A percentile compares a stretch with the other conserved stretches of the same genome.
Evolutionary conservation across 2,888 invertebrate species (phyloP).

Genomic region (Alloscopus bannaensis): DNA sequence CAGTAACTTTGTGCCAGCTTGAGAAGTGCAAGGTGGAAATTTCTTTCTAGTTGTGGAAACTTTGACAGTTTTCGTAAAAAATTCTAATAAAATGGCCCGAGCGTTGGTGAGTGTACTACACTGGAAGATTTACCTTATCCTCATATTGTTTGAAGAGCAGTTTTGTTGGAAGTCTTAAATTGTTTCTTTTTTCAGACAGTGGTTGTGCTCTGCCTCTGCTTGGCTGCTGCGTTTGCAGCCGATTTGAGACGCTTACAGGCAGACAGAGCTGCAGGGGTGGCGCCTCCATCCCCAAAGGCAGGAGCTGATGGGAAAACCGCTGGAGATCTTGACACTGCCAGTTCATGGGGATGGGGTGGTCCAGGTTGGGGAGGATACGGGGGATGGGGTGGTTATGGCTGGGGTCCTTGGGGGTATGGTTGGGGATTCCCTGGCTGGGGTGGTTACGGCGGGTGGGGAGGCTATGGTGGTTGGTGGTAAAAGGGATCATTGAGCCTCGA

Average conservation of each 20-base stretch:
- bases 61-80: slow-evolving; percentile 30
- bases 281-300: slow-evolving; percentile 1
- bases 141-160: not conserved
- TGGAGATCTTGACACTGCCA: slow-evolving; percentile 30
- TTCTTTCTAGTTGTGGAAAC: slow-evolving; percentile 1
- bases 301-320: not conserved
- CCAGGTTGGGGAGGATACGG: slow-evolving; percentile 5
- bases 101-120: slow-evolving; percentile 17
- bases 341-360: slow-evolving; percentile 25
- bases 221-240: slow-evolving; percentile 40
- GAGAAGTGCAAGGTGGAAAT: not conserved
- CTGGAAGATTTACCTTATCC: not conserved
- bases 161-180: not conserved
- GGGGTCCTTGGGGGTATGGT: slow-evolving; percentile 30
- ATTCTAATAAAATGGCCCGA: slow-evolving; percentile 33
- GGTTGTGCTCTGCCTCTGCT: slow-evolving; percentile 49
- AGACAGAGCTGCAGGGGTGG: slow-evolving; percentile 19
- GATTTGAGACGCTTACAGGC: slow-evolving; percentile 39
- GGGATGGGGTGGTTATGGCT: slow-evolving; percentile 21
- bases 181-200: slow-evolving; percentile 32
- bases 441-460: slow-evolving; percentile 16
- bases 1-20: no score
- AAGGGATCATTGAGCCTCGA: not conserved
- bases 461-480: slow-evolving; percentile 42
- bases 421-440: slow-evolving; percentile 4